phyloP scores from a whole-genome alignment of 2,888 invertebrate species.

The Odiellus spinosus region DNA sequence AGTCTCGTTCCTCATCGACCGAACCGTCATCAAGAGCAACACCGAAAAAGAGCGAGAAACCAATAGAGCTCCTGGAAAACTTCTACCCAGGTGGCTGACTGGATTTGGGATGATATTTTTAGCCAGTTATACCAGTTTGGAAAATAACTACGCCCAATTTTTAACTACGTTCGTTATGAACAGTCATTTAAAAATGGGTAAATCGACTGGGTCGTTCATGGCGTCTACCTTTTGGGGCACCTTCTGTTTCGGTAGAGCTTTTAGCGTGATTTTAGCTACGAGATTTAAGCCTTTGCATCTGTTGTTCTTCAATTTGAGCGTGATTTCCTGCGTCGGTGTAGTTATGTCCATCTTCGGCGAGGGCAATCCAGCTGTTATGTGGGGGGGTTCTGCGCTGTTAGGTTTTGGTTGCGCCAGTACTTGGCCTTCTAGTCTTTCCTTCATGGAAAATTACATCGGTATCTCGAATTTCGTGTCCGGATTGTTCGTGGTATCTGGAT shows the following conservation, averaged over 20 bases:
- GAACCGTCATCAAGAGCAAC: no score
- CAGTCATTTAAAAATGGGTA: constrained; percentile 24
- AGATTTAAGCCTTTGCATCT: constrained; percentile 29
- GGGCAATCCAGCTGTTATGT: constrained; percentile 24
- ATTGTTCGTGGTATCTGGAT: no score
- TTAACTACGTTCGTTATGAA: constrained; percentile 29
- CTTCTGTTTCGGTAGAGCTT: constrained; percentile 29
- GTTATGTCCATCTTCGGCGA: constrained; percentile 24
- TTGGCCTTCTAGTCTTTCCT: constrained; percentile 32
- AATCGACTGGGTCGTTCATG: constrained; percentile 28
- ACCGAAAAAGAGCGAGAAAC: no score
- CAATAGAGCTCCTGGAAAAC: no score
- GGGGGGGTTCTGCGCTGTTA: constrained; percentile 30
- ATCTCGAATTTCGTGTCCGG: constrained; percentile 14
- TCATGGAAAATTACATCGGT: constrained; percentile 32
- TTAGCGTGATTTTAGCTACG: constrained; percentile 29
- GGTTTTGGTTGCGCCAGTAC: constrained; percentile 33
- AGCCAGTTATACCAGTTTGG: constrained; percentile 23
- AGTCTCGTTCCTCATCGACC: no score
- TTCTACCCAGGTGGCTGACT: no score
- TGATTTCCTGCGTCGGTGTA: constrained; percentile 24
- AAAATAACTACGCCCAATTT: constrained; percentile 32
- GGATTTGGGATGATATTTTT: no score
- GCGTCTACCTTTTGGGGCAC: constrained; percentile 33
- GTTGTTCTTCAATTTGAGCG: constrained; percentile 28